Percentiles rank a stretch among this genome's conserved stretches.
Conservation (phyloP, 2,888 invertebrate species). For the Andrena chrysosceles region DNA sequence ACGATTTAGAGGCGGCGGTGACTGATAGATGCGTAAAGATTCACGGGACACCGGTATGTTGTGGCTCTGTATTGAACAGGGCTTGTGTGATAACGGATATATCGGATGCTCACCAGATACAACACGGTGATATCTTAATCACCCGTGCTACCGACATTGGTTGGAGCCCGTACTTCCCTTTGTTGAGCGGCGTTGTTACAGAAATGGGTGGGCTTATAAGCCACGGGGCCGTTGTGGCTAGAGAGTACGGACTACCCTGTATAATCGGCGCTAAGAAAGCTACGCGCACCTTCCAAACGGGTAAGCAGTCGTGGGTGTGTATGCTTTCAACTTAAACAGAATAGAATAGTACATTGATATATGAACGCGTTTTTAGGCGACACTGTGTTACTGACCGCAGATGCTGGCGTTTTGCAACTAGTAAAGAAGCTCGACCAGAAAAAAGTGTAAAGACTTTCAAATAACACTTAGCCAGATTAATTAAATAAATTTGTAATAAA, state of each 20-base stretch:
- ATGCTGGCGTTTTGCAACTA: conserved; percentile 65
- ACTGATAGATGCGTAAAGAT: conserved; percentile 71
- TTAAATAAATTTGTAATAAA: conserved; percentile 37
- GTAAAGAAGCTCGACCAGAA: conserved; percentile 48
- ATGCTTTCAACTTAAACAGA: not conserved
- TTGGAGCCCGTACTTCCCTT: conserved; percentile 94
- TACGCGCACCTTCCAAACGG: conserved; percentile 89
- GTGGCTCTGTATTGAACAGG: conserved; percentile 89
- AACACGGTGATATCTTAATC: conserved; percentile 89
- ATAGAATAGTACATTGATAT: not conserved
- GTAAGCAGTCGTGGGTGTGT: conserved; percentile 76
- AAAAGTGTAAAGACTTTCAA: not conserved
- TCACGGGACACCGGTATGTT: conserved; percentile 90
- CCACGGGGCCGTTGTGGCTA: conserved; percentile 93
- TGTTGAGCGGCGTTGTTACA: conserved; percentile 91
- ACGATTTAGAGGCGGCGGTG: not conserved
- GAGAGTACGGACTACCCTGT: conserved; percentile 94
- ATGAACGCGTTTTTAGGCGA: conserved; percentile 66
- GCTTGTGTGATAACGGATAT: conserved; percentile 91
- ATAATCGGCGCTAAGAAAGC: conserved; percentile 91
- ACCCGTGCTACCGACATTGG: conserved; percentile 93
- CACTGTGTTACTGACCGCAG: conserved; percentile 68
- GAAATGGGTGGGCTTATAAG: conserved; percentile 94
- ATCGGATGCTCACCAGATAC: conserved; percentile 86
- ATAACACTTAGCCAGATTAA: not conserved